These are phyloP conservation scores for Dufourea novaeangliae DNA, from an alignment of 1,140 invertebrate species.

Conservation along the genomic window DNA sequence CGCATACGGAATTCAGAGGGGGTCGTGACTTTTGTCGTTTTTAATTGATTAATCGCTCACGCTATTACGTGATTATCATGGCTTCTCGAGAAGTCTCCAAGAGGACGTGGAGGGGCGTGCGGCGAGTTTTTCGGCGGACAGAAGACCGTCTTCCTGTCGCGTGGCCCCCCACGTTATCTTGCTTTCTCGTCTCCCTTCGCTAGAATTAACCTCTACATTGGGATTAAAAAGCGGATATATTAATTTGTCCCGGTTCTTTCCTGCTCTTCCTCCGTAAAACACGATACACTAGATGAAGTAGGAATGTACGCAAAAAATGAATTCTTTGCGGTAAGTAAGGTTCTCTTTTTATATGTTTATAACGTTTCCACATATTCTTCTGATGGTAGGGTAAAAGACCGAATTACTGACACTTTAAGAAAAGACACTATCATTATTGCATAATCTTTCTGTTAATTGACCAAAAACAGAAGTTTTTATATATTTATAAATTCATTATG, in stretches of 20 bases:
- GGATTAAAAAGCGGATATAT: slow-evolving; percentile 82
- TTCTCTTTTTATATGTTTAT: too few relatives aligned
- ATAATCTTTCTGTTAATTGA: too few relatives aligned
- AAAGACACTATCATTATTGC: too few relatives aligned
- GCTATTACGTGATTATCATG: slow-evolving; percentile 73
- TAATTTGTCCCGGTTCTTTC: slow-evolving; percentile 71
- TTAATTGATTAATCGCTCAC: slow-evolving; percentile 76
- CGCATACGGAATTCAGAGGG: slow-evolving; percentile 64
- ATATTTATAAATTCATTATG: too few relatives aligned
- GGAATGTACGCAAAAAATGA: slow-evolving; percentile 35
- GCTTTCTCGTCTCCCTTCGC: slow-evolving; percentile 75
- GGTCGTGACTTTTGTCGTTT: slow-evolving; percentile 68
- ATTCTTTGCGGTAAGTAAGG: not conserved
- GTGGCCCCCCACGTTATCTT: slow-evolving; percentile 77
- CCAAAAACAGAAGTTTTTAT: too few relatives aligned
- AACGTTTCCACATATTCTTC: too few relatives aligned
- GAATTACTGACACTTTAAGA: too few relatives aligned
- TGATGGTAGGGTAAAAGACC: too few relatives aligned
- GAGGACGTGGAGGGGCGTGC: not conserved
- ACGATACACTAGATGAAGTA: slow-evolving; percentile 1
- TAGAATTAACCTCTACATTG: slow-evolving; percentile 80
- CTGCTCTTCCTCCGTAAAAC: slow-evolving; percentile 31
- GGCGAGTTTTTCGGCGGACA: slow-evolving; percentile 34
- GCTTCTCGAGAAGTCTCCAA: slow-evolving; percentile 57
- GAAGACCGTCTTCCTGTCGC: slow-evolving; percentile 78